Evolutionary conservation across 2,888 invertebrate genomes (phyloP).

Genomic region (Orchesella flavescens): DNA sequence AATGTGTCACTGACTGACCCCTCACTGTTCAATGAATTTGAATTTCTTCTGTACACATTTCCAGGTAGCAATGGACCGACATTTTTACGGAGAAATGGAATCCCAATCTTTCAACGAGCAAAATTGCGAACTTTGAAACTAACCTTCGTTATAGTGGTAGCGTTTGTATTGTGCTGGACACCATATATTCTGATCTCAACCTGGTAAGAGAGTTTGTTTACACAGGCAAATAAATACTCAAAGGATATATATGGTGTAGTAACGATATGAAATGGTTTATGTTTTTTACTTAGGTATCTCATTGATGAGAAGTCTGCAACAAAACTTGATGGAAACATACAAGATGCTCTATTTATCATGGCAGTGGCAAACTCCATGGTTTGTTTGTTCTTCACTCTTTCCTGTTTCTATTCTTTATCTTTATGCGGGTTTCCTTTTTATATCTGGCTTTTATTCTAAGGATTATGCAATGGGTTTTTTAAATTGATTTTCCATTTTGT

Average conservation of each 20-base stretch:
- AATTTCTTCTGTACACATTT: too few relatives aligned
- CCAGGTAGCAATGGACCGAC: background rate
- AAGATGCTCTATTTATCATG: constrained; percentile 83
- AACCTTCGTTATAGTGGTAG: constrained; percentile 63
- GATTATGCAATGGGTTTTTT: too few relatives aligned
- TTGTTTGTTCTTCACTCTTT: too few relatives aligned
- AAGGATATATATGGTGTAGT: too few relatives aligned
- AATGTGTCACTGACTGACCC: too few relatives aligned
- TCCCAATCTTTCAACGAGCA: constrained; percentile 63
- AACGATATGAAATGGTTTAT: too few relatives aligned
- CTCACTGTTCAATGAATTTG: too few relatives aligned
- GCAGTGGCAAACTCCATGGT: constrained; percentile 87
- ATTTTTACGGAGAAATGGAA: constrained; percentile 63
- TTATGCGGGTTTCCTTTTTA: too few relatives aligned
- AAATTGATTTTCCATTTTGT: too few relatives aligned
- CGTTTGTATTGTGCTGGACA: constrained; percentile 64
- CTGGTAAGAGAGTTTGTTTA: constrained; percentile 62
- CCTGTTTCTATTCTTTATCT: too few relatives aligned
- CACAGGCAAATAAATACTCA: too few relatives aligned
- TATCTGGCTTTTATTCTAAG: too few relatives aligned
- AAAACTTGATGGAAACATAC: constrained; percentile 76
- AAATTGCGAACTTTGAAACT: constrained; percentile 63
- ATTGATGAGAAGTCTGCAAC: constrained; percentile 80
- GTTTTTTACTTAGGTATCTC: constrained; percentile 84
- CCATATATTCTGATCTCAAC: constrained; percentile 63